These are phyloP conservation scores for Myotis planiceps DNA, from an alignment of 2,797 vertebrate species.

Conservation along the genomic window DNA sequence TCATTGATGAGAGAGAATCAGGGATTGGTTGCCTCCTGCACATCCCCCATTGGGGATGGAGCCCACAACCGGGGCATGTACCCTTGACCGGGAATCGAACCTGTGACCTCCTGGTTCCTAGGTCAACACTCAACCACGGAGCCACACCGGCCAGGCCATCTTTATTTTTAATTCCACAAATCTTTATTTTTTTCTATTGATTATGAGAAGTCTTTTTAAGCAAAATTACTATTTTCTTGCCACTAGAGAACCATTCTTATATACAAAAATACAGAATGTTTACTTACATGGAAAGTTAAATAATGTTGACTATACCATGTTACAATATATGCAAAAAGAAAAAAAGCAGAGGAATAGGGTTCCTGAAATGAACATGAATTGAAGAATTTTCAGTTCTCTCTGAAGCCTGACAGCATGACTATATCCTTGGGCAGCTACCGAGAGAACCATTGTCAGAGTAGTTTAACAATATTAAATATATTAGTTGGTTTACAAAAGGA, in stretches of 20 bases:
- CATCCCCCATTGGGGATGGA: no score
- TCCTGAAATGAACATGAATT: neutral
- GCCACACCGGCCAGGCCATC: neutral
- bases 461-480: neutral
- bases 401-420: neutral
- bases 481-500: constrained; percentile 9
- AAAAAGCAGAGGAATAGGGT: neutral
- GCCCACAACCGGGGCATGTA: no score
- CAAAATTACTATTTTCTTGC: neutral
- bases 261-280: neutral
- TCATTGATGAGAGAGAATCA: no score
- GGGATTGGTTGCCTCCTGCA: no score
- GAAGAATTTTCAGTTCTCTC: neutral
- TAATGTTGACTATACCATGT: neutral
- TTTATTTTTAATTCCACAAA: constrained; percentile 22
- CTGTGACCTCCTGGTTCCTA: no score
- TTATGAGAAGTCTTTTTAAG: neutral
- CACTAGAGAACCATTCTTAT: neutral
- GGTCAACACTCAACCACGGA: no score
- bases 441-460: neutral
- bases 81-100: no score
- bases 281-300: neutral
- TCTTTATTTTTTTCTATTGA: neutral
- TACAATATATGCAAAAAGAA: neutral
- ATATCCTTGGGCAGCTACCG: neutral